Evolutionary conservation across 2,888 invertebrate species (phyloP).

Genomic region (Apamea epomidion): DNA sequence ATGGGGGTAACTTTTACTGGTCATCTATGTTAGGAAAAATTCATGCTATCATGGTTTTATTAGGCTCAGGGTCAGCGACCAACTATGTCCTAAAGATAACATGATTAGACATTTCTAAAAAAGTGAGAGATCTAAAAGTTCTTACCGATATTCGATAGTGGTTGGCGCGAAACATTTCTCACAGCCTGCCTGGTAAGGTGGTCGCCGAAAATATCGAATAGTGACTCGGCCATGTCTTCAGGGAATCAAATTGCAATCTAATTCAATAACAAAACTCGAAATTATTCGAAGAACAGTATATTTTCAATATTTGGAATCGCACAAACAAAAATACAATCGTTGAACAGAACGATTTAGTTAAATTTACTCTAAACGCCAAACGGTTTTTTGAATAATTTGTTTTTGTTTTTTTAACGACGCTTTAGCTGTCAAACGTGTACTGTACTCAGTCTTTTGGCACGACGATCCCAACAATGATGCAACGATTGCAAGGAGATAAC

Average conservation of each 20-base stretch:
- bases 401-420: constrained; percentile 30
- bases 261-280: not conserved
- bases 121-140: constrained; percentile 33
- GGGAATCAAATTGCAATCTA: not conserved
- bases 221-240: constrained; percentile 79
- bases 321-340: constrained; percentile 35
- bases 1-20: constrained; percentile 13
- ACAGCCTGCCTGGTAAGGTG: constrained; percentile 77
- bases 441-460: constrained; percentile 20
- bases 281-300: not conserved
- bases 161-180: constrained; percentile 84
- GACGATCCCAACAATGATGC: not conserved
- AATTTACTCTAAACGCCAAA: constrained; percentile 31
- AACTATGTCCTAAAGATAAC: not conserved
- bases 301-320: not conserved
- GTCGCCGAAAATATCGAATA: constrained; percentile 85
- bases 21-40: not conserved
- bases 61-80: not conserved
- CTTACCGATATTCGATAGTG: constrained; percentile 83
- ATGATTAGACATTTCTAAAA: not conserved
- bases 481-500: too few species aligned
- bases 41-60: not conserved
- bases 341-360: too few species aligned
- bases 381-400: constrained; percentile 46
- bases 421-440: constrained; percentile 26